Percentiles rank a stretch among this genome's conserved stretches.
These are phyloP conservation scores for Plusia festucae DNA, from an alignment of 2,888 invertebrate species.

Conservation along the genomic window DNA sequence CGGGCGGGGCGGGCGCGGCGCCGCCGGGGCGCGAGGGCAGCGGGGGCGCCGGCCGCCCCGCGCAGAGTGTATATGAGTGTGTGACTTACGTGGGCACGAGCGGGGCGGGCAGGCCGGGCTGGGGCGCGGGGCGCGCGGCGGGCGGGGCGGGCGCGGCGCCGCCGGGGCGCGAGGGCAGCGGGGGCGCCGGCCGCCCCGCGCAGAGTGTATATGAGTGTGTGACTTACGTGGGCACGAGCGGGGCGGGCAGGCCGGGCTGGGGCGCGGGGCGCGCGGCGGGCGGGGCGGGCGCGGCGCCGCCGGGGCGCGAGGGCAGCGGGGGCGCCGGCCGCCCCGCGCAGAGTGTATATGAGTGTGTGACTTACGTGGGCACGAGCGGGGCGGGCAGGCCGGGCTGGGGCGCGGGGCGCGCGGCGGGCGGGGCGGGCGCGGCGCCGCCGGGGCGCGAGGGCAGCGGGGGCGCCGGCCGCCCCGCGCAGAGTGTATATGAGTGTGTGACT, in stretches of 20 bases:
- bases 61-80: constrained; percentile 9
- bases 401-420: constrained; percentile 97
- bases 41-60: constrained; percentile 84
- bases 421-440: constrained; percentile 76
- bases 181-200: constrained; percentile 81
- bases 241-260: constrained; percentile 92
- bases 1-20: constrained; percentile 90
- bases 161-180: constrained; percentile 85
- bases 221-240: constrained; percentile 98
- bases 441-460: constrained; percentile 87
- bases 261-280: constrained; percentile 98
- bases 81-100: constrained; percentile 98
- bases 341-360: constrained; percentile 81
- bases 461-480: constrained; percentile 71
- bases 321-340: constrained; percentile 79
- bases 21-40: constrained; percentile 84
- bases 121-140: constrained; percentile 97
- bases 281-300: constrained; percentile 85
- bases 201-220: constrained; percentile 59
- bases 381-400: constrained; percentile 93
- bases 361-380: constrained; percentile 98
- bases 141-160: constrained; percentile 90
- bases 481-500: constrained; percentile 91
- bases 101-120: constrained; percentile 93
- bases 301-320: constrained; percentile 85